Percentiles rank a stretch among this genome's conserved stretches.
Evolutionary conservation across 2,888 invertebrate species (phyloP).

Genomic region (Hedychridium roseum): DNA sequence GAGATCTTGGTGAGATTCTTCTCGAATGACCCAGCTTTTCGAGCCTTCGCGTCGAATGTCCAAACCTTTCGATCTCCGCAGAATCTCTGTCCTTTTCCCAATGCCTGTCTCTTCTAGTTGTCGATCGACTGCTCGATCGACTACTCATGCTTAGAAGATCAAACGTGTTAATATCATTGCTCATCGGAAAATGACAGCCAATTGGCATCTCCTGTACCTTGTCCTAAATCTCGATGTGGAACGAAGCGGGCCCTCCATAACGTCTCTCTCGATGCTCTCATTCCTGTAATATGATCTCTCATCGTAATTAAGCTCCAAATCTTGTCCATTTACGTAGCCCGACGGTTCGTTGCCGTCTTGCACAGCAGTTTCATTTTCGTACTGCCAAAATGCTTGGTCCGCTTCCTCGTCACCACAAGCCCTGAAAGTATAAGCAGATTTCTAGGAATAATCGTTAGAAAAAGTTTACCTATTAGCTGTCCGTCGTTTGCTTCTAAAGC

Average conservation of each 20-base stretch:
- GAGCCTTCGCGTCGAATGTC: slow-evolving; percentile 24
- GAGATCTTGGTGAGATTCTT: slow-evolving; percentile 31
- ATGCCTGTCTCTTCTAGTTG: slow-evolving; percentile 40
- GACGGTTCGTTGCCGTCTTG: slow-evolving; percentile 41
- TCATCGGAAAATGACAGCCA: background rate
- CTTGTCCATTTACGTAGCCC: slow-evolving; percentile 43
- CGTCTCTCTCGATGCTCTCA: slow-evolving; percentile 50
- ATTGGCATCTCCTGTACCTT: slow-evolving; percentile 27
- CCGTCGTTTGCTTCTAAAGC: too few species aligned
- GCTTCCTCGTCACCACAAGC: slow-evolving; percentile 38
- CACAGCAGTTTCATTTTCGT: slow-evolving; percentile 36
- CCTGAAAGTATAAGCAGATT: slow-evolving; percentile 31
- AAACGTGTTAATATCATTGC: background rate
- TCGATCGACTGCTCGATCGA: slow-evolving; percentile 29
- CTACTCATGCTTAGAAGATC: slow-evolving; percentile 17
- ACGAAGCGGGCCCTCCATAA: slow-evolving; percentile 39
- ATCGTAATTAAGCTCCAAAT: slow-evolving; percentile 42
- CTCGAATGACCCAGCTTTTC: slow-evolving; percentile 29
- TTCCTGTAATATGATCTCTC: slow-evolving; percentile 45
- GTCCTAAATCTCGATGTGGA: slow-evolving; percentile 16
- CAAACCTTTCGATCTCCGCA: slow-evolving; percentile 43
- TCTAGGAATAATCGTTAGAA: too few species aligned
- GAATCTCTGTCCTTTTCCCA: slow-evolving; percentile 50
- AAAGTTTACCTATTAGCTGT: too few species aligned
- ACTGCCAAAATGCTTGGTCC: slow-evolving; percentile 43